Evolutionary conservation across 2,797 vertebrate genomes (phyloP).

Genomic region (Notolabrus celidotus): DNA sequence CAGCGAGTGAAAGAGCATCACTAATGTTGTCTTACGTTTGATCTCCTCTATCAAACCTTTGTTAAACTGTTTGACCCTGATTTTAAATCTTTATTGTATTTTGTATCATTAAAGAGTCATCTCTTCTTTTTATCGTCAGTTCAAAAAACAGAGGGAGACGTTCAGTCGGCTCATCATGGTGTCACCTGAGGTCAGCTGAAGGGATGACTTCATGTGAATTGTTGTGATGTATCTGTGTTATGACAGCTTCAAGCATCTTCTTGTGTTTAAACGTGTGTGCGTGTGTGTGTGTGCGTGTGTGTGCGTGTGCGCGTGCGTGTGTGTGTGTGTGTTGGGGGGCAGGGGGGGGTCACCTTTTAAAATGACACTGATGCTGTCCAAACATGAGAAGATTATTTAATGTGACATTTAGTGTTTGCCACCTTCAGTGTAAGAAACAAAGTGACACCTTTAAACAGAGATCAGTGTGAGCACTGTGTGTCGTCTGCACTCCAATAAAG

Average conservation of each 20-base stretch:
- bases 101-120: not conserved
- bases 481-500: constrained; percentile 65
- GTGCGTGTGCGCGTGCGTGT: no score
- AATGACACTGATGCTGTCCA: constrained; percentile 23
- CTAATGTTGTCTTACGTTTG: constrained; percentile 6
- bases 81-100: not conserved
- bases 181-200: constrained; percentile 12
- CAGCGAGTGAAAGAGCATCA: not conserved
- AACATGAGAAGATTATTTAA: constrained; percentile 25
- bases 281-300: no score
- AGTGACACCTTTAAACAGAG: constrained; percentile 31
- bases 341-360: not conserved
- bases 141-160: no score
- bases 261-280: no score
- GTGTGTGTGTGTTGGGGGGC: no score
- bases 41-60: constrained; percentile 12
- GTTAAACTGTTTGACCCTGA: no score
- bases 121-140: constrained; percentile 28
- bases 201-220: constrained; percentile 39
- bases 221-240: constrained; percentile 32
- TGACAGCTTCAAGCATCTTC: constrained; percentile 28
- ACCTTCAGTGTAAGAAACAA: constrained; percentile 33
- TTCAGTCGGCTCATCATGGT: no score
- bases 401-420: constrained; percentile 27
- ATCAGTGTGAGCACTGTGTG: constrained; percentile 57